phyloP scores from a whole-genome alignment of 2,113 vertebrate genomes.

The Dryoscopus gambensis region DNA sequence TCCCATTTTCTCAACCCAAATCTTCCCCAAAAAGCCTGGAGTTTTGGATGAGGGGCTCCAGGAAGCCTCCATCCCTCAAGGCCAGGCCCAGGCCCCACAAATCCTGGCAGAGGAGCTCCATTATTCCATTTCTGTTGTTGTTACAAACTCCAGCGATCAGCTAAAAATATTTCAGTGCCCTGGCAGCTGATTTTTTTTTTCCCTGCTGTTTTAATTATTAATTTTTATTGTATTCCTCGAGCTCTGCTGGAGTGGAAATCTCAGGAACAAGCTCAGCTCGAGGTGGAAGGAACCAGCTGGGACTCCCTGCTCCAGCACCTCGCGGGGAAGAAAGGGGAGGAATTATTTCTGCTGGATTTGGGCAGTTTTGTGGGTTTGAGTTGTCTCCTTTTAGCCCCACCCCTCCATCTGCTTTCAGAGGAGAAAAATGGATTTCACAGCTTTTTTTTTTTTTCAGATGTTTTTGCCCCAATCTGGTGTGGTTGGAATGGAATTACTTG shows the following conservation, averaged over 20 bases:
- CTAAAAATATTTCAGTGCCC: conserved; percentile 10
- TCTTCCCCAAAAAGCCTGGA: fast-evolving
- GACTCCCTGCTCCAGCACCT: not conserved
- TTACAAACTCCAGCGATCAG: not conserved
- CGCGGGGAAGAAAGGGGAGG: not conserved
- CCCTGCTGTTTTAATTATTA: conserved; percentile 11
- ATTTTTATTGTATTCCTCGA: not conserved
- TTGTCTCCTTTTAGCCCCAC: not conserved
- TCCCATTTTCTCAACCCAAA: not conserved
- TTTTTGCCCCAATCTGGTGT: not conserved
- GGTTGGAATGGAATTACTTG: not conserved
- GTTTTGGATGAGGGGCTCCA: not conserved
- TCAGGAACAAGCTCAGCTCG: not conserved
- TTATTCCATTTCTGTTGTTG: fast-evolving
- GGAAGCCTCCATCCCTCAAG: not conserved
- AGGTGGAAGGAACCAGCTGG: not conserved
- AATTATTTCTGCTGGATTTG: not conserved
- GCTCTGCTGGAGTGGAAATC: not conserved
- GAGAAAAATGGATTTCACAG: not conserved
- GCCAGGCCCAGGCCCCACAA: not conserved
- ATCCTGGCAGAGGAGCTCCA: not conserved
- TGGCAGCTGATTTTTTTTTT: not conserved
- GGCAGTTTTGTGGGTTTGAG: not conserved
- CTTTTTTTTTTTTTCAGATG: not conserved
- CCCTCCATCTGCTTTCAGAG: conserved; percentile 7